These are phyloP conservation scores for Helarctos malayanus DNA, from an alignment of 2,797 vertebrate species.

Conservation along the genomic window DNA sequence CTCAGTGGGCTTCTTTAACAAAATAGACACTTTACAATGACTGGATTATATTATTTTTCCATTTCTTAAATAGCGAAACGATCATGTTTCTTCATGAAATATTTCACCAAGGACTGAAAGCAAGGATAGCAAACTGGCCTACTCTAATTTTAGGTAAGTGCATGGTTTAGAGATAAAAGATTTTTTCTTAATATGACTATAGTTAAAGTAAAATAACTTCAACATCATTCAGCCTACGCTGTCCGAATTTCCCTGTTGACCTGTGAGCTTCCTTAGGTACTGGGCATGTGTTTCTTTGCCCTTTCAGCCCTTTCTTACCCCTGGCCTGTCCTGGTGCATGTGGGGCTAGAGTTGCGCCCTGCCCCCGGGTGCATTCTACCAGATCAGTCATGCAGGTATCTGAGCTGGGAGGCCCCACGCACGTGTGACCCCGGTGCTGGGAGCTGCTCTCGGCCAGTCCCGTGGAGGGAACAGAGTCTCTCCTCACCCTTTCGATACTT, in stretches of 20 bases:
- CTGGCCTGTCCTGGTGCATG: not conserved
- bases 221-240: not conserved
- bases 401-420: not conserved
- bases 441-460: not conserved
- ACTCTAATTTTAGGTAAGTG: constrained; percentile 98
- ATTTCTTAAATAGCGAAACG: constrained; percentile 93
- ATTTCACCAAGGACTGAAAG: constrained; percentile 99
- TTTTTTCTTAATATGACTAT: not conserved
- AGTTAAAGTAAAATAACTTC: not conserved
- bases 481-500: not conserved
- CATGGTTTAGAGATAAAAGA: not conserved
- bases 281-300: not conserved
- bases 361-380: fast-evolving
- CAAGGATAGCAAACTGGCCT: constrained; percentile 99
- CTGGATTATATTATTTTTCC: constrained; percentile 57
- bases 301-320: not conserved
- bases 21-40: not conserved
- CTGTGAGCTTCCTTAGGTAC: not conserved
- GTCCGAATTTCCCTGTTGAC: not conserved
- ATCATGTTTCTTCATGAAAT: constrained; percentile 99
- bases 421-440: not conserved
- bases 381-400: not conserved
- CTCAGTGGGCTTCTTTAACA: not conserved
- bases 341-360: not conserved
- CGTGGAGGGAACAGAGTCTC: not conserved